phyloP scores from a whole-genome alignment of 2,113 vertebrate genomes.

The Mormyrus lacerda region DNA sequence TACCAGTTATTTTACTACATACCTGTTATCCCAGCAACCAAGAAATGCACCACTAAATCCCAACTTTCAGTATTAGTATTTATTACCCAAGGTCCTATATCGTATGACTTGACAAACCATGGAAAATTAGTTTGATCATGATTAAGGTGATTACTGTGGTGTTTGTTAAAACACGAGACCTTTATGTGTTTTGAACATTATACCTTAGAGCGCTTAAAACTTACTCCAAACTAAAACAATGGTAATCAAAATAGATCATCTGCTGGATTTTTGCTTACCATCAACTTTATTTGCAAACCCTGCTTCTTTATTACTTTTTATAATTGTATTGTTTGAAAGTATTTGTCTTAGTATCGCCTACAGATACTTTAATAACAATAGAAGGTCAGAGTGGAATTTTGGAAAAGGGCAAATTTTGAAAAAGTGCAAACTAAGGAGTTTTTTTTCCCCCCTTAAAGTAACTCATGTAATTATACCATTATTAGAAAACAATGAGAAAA shows the following conservation, averaged over 20 bases:
- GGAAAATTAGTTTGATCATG: neutral
- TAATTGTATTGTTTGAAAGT: neutral
- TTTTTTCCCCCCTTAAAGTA: neutral
- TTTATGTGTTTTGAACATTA: neutral
- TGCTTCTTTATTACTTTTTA: neutral
- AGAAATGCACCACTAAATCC: neutral
- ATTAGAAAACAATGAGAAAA: neutral
- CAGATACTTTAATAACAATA: neutral
- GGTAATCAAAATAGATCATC: neutral
- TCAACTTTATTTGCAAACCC: neutral
- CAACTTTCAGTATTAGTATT: neutral
- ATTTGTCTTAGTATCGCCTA: neutral
- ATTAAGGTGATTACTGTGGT: neutral
- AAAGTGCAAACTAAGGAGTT: neutral
- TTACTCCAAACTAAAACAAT: neutral
- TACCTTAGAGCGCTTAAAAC: neutral
- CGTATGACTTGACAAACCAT: neutral
- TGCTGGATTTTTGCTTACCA: neutral
- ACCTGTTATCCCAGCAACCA: neutral
- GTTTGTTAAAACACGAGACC: neutral
- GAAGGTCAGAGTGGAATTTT: neutral
- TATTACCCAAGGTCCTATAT: neutral
- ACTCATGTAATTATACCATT: neutral
- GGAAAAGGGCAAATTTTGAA: neutral
- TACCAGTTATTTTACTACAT: neutral